Evolutionary conservation across 2,888 invertebrate genomes (phyloP).

Genomic region (Brachypalpus laphriformis): DNA sequence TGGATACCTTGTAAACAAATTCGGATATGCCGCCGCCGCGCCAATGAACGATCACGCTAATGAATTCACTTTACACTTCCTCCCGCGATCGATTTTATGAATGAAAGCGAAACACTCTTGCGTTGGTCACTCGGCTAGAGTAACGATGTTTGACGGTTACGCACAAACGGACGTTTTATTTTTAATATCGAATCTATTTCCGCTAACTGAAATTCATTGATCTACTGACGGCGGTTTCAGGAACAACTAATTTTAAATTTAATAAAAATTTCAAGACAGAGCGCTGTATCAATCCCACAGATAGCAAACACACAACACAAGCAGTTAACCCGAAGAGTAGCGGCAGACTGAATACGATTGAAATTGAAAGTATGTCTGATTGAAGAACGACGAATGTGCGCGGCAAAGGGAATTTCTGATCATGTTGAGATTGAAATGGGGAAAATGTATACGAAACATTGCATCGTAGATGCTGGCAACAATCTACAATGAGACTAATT

Average conservation of each 20-base stretch:
- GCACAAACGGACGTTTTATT: not conserved
- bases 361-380: conserved; percentile 64
- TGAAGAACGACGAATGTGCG: conserved; percentile 9
- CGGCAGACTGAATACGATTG: conserved; percentile 53
- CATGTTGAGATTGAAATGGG: conserved; percentile 18
- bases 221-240: not conserved
- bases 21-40: conserved; percentile 12
- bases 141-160: not conserved
- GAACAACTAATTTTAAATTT: conserved; percentile 8
- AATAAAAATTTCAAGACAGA: not conserved
- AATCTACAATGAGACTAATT: not conserved
- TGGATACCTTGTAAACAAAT: conserved; percentile 36
- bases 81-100: conserved; percentile 47
- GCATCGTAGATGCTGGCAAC: not conserved
- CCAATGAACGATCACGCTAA: conserved; percentile 33
- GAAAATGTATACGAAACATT: conserved; percentile 33
- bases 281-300: not conserved
- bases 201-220: not conserved
- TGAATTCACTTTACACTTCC: conserved; percentile 35
- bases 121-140: not conserved
- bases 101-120: conserved; percentile 45
- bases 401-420: not conserved
- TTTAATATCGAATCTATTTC: not conserved
- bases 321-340: conserved; percentile 16
- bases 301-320: conserved; percentile 2